phyloP scores from a whole-genome alignment of 2,797 vertebrate genomes.

The Xenentodon cancila region DNA sequence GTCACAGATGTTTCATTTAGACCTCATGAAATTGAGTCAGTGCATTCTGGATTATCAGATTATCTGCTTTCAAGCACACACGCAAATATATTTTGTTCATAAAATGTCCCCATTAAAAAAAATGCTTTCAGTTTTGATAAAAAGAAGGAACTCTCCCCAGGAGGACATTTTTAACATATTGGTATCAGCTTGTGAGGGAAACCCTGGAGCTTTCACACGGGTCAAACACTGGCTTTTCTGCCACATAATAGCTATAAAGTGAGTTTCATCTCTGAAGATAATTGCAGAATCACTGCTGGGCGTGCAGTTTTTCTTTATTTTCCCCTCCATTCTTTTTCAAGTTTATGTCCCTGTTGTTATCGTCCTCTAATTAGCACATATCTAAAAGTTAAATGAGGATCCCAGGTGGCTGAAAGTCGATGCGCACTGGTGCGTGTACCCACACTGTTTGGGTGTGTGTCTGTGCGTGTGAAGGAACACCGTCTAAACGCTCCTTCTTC shows the following conservation, averaged over 20 bases:
- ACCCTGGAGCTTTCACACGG: conserved; percentile 6
- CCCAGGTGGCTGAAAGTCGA: conserved; percentile 71
- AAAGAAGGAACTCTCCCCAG: conserved; percentile 12
- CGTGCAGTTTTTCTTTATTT: neutral
- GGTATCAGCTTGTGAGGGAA: conserved; percentile 18
- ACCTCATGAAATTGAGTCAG: too few species aligned
- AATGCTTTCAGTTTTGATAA: conserved; percentile 6
- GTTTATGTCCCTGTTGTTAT: conserved; percentile 50
- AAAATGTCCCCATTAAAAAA: too few species aligned
- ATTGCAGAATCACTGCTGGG: conserved; percentile 33
- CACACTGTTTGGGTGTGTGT: neutral
- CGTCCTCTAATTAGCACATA: conserved; percentile 72
- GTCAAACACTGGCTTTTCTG: conserved; percentile 10
- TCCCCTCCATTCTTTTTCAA: conserved; percentile 38
- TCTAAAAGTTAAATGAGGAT: conserved; percentile 81
- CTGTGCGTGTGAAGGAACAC: conserved; percentile 26
- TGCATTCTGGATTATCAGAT: too few species aligned
- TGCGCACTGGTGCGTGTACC: conserved; percentile 10
- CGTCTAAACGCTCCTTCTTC: conserved; percentile 56
- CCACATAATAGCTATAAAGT: conserved; percentile 22
- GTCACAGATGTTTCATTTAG: too few species aligned
- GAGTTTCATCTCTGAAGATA: conserved; percentile 37
- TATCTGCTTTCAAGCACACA: too few species aligned
- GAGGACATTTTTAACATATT: conserved; percentile 38
- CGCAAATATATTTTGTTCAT: too few species aligned